phyloP scores from a whole-genome alignment of 2,888 invertebrate species.

The Enchytraeus crypticus region DNA sequence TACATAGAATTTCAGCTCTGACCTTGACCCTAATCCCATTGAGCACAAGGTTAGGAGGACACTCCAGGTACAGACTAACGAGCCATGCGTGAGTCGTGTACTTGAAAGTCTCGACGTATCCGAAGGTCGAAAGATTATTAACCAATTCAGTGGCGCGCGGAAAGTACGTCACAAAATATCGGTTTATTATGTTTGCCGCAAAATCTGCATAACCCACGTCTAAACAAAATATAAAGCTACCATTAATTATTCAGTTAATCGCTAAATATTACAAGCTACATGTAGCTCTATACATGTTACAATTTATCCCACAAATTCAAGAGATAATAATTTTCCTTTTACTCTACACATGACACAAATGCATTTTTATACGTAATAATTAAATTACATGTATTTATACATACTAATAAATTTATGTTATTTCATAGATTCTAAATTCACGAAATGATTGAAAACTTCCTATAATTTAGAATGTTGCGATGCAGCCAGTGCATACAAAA shows the following conservation, averaged over 20 bases:
- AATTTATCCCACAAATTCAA: too few species aligned
- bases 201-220: constrained; percentile 44
- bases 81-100: constrained; percentile 46
- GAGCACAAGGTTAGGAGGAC: constrained; percentile 36
- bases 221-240: constrained; percentile 17
- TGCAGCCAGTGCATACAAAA: too few species aligned
- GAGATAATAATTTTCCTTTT: too few species aligned
- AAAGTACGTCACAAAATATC: constrained; percentile 39
- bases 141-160: constrained; percentile 34
- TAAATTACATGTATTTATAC: too few species aligned
- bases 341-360: too few species aligned
- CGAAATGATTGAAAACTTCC: too few species aligned
- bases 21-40: constrained; percentile 34
- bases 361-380: too few species aligned
- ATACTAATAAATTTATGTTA: too few species aligned
- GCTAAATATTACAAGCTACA: not conserved
- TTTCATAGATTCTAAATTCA: too few species aligned
- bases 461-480: too few species aligned
- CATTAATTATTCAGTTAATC: not conserved
- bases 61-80: constrained; percentile 37
- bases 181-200: constrained; percentile 38
- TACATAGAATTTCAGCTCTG: too few species aligned
- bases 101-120: constrained; percentile 34
- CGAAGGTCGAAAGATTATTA: constrained; percentile 25
- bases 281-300: not conserved